phyloP scores from a whole-genome alignment of 2,888 invertebrate genomes.

The Chironomus riparius region DNA sequence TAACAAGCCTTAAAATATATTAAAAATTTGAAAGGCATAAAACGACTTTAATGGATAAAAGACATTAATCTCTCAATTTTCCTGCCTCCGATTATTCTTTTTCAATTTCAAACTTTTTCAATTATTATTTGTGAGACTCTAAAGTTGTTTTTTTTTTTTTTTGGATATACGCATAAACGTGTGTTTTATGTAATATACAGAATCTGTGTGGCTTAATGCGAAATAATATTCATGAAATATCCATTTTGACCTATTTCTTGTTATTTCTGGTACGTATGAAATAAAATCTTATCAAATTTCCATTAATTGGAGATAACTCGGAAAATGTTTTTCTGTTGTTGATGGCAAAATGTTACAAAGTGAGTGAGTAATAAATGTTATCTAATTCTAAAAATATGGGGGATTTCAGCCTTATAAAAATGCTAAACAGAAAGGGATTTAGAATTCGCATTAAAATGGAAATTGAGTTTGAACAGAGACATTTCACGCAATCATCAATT shows the following conservation, averaged over 20 bases:
- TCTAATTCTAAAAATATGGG: constrained; percentile 12
- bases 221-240: background rate
- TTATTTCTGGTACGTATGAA: background rate
- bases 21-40: background rate
- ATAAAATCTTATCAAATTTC: constrained; percentile 15
- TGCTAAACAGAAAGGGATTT: constrained; percentile 24
- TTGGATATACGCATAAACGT: too few species aligned
- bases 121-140: background rate
- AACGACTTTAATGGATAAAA: background rate
- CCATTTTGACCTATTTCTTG: background rate
- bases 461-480: constrained; percentile 13
- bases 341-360: background rate
- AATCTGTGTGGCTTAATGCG: too few species aligned
- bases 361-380: constrained; percentile 14
- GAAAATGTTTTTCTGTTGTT: background rate
- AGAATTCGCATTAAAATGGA: constrained; percentile 22
- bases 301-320: constrained; percentile 14
- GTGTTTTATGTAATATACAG: too few species aligned
- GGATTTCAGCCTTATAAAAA: constrained; percentile 25
- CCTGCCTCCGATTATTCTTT: background rate
- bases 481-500: constrained; percentile 22
- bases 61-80: constrained; percentile 4
- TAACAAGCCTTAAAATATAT: too few species aligned
- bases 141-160: too few species aligned
- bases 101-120: constrained; percentile 5